Conservation (phyloP, 2,888 invertebrate species). For the Laspeyria flexula region DNA sequence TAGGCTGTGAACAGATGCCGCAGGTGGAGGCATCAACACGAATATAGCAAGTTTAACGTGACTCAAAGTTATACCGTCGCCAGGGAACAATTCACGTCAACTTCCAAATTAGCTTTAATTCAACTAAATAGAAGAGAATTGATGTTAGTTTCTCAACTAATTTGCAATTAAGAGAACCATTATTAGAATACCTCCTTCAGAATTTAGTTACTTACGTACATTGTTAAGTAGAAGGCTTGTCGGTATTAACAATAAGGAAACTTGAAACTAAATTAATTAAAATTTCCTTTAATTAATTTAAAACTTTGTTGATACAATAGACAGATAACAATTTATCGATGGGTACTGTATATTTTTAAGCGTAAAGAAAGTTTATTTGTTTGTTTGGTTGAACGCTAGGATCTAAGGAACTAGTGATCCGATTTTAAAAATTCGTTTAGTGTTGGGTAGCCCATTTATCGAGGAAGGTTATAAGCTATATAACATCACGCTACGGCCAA, state of each 20-base stretch:
- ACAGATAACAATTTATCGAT: neutral
- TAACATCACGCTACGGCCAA: too few species aligned
- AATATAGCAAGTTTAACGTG: constrained; percentile 32
- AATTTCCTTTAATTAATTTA: constrained; percentile 1
- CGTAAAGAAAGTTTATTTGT: constrained; percentile 1
- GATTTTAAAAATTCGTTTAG: too few species aligned
- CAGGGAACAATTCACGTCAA: constrained; percentile 41
- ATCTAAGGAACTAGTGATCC: too few species aligned
- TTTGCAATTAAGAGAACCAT: constrained; percentile 50
- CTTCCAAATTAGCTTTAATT: constrained; percentile 49
- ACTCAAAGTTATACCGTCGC: constrained; percentile 28
- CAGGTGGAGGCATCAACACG: constrained; percentile 10
- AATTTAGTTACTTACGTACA: constrained; percentile 35
- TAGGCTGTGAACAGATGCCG: constrained; percentile 6
- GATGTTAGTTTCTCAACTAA: constrained; percentile 52
- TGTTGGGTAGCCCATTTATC: too few species aligned
- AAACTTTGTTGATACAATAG: neutral
- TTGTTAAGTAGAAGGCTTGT: constrained; percentile 7
- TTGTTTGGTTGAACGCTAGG: too few species aligned
- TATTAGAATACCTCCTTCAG: constrained; percentile 42
- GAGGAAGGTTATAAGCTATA: too few species aligned
- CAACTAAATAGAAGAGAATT: constrained; percentile 48
- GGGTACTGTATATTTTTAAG: neutral
- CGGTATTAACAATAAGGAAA: constrained; percentile 3
- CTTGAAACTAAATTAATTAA: constrained; percentile 7